Percentiles rank a stretch among this genome's conserved stretches.
phyloP scores from a whole-genome alignment of 1,140 invertebrate genomes.

The Venustaconcha ellipsiformis region DNA sequence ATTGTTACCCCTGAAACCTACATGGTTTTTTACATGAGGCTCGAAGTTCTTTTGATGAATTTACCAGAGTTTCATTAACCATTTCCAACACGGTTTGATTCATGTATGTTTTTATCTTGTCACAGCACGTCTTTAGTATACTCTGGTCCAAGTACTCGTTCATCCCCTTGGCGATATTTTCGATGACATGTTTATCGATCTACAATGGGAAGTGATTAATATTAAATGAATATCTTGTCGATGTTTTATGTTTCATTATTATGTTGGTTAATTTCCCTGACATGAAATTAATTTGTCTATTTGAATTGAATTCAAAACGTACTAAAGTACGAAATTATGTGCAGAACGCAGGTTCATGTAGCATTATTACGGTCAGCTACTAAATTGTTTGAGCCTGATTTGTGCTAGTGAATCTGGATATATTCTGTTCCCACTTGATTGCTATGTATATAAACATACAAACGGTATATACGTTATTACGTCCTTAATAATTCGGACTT shows the following conservation, averaged over 20 bases:
- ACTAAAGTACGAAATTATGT: not conserved
- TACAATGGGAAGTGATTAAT: not conserved
- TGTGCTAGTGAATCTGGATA: too few relatives aligned
- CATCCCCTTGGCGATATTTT: slow-evolving; percentile 14
- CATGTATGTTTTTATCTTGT: too few relatives aligned
- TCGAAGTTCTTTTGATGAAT: not conserved
- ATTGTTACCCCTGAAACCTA: not conserved
- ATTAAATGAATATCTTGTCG: not conserved
- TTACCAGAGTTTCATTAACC: not conserved
- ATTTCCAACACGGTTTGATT: not conserved
- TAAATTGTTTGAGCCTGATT: too few relatives aligned
- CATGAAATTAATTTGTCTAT: not conserved
- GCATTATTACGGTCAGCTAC: not conserved
- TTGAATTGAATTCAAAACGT: not conserved
- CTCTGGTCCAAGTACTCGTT: slow-evolving; percentile 15
- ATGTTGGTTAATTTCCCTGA: not conserved
- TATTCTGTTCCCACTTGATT: too few relatives aligned
- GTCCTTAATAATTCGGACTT: too few relatives aligned
- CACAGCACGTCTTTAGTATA: slow-evolving; percentile 23
- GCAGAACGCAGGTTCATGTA: not conserved
- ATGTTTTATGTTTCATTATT: not conserved
- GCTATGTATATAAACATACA: too few relatives aligned
- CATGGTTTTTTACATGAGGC: slow-evolving; percentile 17
- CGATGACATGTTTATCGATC: slow-evolving; percentile 32
- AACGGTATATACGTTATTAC: too few relatives aligned